These are phyloP conservation scores for Liparis tanakae DNA, from an alignment of 2,797 vertebrate genomes.

Conservation along the genomic window DNA sequence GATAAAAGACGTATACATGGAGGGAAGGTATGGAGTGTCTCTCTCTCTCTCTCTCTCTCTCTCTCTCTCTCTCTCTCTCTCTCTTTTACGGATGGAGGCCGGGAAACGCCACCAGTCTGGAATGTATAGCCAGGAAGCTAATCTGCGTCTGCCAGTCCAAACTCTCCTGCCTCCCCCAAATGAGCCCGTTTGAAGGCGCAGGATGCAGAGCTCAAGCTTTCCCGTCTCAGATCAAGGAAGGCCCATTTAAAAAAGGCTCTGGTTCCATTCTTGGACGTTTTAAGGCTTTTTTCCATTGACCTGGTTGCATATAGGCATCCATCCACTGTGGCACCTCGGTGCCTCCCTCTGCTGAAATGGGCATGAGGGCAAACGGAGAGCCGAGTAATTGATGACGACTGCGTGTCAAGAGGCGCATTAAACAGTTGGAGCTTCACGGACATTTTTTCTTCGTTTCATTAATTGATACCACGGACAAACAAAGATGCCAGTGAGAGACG, in stretches of 20 bases:
- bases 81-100: constrained; percentile 1
- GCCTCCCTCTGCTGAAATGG: constrained; percentile 17
- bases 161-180: constrained; percentile 45
- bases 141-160: constrained; percentile 47
- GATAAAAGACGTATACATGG: background rate
- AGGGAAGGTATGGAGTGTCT: background rate
- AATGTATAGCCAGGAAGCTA: constrained; percentile 47
- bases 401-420: constrained; percentile 1
- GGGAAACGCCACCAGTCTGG: constrained; percentile 26
- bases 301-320: constrained; percentile 19
- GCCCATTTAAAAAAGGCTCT: constrained; percentile 42
- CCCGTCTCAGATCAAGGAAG: constrained; percentile 30
- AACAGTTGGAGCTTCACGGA: background rate
- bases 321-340: constrained; percentile 10
- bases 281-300: constrained; percentile 28
- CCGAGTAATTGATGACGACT: background rate
- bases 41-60: no score
- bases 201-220: constrained; percentile 35
- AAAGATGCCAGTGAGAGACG: constrained; percentile 39
- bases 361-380: constrained; percentile 3
- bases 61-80: no score
- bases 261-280: constrained; percentile 11
- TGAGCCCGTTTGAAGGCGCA: constrained; percentile 52
- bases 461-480: constrained; percentile 19
- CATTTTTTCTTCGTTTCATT: background rate